Percentiles rank a stretch among this genome's conserved stretches.
phyloP scores from a whole-genome alignment of 1,140 invertebrate species.

The Lineus longissimus region DNA sequence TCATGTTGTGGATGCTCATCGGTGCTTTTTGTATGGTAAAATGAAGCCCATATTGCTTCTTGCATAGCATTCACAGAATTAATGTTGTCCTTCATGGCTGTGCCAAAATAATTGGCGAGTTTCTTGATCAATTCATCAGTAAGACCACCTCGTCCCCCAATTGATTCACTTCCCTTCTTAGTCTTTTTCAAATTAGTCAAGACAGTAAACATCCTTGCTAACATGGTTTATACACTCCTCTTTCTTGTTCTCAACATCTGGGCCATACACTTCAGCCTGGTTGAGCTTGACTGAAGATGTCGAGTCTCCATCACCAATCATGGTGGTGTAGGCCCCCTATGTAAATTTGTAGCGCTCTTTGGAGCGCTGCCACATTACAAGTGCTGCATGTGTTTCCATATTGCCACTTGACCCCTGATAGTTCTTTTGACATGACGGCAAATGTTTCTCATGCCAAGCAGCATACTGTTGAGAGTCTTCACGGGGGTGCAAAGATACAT shows the following conservation, averaged over 20 bases:
- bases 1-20: constrained; percentile 10
- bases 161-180: neutral
- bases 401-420: neutral
- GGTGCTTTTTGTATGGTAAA: constrained; percentile 3
- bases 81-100: constrained; percentile 14
- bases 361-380: neutral
- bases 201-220: constrained; percentile 6
- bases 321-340: constrained; percentile 1
- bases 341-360: neutral
- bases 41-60: constrained; percentile 5
- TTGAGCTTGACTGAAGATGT: neutral
- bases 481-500: too few species aligned
- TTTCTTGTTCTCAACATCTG: neutral
- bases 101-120: constrained; percentile 11
- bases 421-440: neutral
- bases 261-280: neutral
- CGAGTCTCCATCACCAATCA: constrained; percentile 10
- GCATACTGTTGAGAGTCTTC: too few species aligned
- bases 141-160: neutral
- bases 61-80: constrained; percentile 8
- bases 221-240: constrained; percentile 13
- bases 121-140: constrained; percentile 5
- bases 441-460: too few species aligned
- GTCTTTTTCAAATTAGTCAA: neutral
- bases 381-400: neutral